Evolutionary conservation across 2,797 vertebrate genomes (phyloP), one percentile per base, ranked within the genome.

Genomic region (Menidia menidia): DNA sequence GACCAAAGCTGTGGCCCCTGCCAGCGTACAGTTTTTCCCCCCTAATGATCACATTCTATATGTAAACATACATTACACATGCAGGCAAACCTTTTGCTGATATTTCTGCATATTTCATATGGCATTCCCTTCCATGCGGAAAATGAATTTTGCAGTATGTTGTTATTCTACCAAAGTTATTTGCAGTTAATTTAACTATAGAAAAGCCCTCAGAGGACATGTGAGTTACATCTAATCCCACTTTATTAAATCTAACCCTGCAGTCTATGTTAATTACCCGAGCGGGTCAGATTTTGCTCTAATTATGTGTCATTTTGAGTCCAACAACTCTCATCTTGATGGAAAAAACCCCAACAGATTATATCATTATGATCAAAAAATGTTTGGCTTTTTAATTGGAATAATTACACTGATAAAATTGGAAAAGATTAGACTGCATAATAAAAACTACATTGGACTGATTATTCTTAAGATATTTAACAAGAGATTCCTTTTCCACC

Each of bases 161-260:
- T 76, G 25, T 63, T 81, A 31, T 78, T 82, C 80, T 78, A 89
- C 83, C 81, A 77, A 79, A 72, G 78, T 81, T 89, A 88, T 90
- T 84, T 87, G 84, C 76, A 0, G 84, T 87, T 88, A 90, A 90
- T 81, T 88, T 84, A 80, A 74, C 73, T 64, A 53, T 52, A 51
- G 71, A 58, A 54, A 70, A 73, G 68, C 76, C 84, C 84, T 81
- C 60, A 1, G 80, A 88, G 89, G 81, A 82, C 84, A 80, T 50
- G 87, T 77, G 76, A 74, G 70, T 64, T 86, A 56, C 67, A 77
- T 85, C 81, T 84, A 77, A 84, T 88, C 81, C 80, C 56, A 56
- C 86, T n/a, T 80, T 81, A 80, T 85, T 84, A 81, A 56, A 75
- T 82, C 74, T 79, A 85, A 84, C 82, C 87, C 79, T 63, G 48